These are phyloP conservation scores for Galago senegalensis DNA, from an alignment of 2,797 vertebrate genomes.

Conservation along the genomic window DNA sequence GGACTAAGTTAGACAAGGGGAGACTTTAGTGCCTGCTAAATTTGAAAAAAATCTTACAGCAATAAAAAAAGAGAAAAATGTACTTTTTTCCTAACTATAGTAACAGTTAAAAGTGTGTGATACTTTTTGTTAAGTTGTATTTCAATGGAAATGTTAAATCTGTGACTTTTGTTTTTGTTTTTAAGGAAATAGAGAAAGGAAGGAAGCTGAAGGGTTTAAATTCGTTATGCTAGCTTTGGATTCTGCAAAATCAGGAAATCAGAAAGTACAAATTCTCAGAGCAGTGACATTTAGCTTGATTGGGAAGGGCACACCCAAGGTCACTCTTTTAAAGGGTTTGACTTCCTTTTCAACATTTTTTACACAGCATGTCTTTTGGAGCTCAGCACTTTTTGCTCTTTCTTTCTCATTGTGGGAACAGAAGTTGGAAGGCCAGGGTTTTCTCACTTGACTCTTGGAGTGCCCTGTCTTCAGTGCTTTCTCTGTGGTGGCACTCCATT, in stretches of 20 bases:
- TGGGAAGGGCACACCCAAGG: conserved; percentile 82
- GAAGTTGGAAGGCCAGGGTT: neutral
- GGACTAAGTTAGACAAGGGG: neutral
- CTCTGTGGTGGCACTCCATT: accelerated
- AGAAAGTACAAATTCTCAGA: conserved; percentile 81
- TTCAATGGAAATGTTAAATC: conserved; percentile 75
- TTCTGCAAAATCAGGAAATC: conserved; percentile 86
- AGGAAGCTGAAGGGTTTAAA: conserved; percentile 82
- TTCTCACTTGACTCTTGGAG: neutral
- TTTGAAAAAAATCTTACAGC: conserved; percentile 16
- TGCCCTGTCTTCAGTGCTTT: neutral
- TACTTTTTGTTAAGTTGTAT: conserved; percentile 66
- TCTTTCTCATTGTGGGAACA: conserved; percentile 73
- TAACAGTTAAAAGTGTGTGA: neutral
- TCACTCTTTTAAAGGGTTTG: conserved; percentile 76
- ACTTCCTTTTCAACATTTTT: conserved; percentile 74
- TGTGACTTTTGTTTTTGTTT: conserved; percentile 85
- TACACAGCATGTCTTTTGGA: neutral
- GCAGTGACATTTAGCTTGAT: conserved; percentile 76
- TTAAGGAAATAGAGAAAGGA: conserved; percentile 85
- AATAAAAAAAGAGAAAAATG: neutral
- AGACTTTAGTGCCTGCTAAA: neutral
- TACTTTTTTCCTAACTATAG: neutral
- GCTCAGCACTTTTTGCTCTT: conserved; percentile 70
- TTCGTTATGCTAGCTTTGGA: conserved; percentile 81